Evolutionary conservation across 1,140 invertebrate species (phyloP), one percentile per base, ranked within the genome.

Genomic region (Drepana arcuata): DNA sequence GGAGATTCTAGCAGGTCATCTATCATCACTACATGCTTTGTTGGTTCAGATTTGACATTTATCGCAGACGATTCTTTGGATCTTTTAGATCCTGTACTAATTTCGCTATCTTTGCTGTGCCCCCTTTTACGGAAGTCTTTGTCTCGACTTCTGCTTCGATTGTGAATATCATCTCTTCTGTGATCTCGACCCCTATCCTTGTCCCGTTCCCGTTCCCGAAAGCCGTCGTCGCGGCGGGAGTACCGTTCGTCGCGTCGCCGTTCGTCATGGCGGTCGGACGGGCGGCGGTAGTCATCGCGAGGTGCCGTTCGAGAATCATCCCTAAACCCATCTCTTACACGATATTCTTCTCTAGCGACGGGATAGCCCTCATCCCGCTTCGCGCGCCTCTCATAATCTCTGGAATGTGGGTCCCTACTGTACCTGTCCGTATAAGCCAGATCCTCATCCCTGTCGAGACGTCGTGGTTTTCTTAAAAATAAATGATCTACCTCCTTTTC

Each of bases 1-100:
- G 92, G 94, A 29, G 77, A 67, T 49, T 85, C 88, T 40, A 98
- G 70, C 13, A 98, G 60, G 67, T 97, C 95, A 67, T 96, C 93
- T 39, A 97, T 90, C 66, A 91, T 83, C n/a, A 87, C 78, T 9
- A 86, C 58, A 54, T 84, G 86, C 48, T 49, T 72, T 43, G 61
- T 36, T 23, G 55, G 35, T 9, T 26, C 38, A 15, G 23, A 11
- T 32, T 34, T 35, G 10, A 7, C 12, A 25, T 31, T 40, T 23
- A 21, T 1, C 27, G 15, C 1, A 16, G 26, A 4, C 4, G 6
- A 24, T 24, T 64, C 56, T 43, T 54, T 67, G 13, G 32, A 18
- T 32, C 54, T 65, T 48, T 63, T 77, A 7, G 40, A 57, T 16
- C 29, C 34, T 21, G 41, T 42, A 48, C 56, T 62, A 11, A 31